phyloP scores from a whole-genome alignment of 2,888 invertebrate genomes.

The Cordilura impudica region DNA sequence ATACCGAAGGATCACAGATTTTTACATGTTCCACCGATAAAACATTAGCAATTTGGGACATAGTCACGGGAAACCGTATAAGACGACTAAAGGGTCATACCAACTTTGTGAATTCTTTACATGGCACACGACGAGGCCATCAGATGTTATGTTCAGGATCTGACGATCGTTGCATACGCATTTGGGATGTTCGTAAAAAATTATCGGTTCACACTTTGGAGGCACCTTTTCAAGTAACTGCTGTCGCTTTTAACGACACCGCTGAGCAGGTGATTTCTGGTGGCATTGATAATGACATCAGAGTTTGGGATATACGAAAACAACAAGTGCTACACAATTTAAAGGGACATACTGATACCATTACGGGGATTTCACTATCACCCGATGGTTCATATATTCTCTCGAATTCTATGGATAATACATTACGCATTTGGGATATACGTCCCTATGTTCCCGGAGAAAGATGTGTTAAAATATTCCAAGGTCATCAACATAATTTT shows the following conservation, averaged over 20 bases:
- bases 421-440: constrained; percentile 97
- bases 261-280: constrained; percentile 96
- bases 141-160: constrained; percentile 94
- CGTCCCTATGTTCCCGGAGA: constrained; percentile 95
- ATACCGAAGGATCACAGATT: constrained; percentile 89
- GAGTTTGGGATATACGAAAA: constrained; percentile 97
- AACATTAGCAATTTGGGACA: constrained; percentile 97
- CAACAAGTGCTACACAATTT: constrained; percentile 87
- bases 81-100: constrained; percentile 93
- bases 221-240: constrained; percentile 87
- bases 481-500: constrained; percentile 97
- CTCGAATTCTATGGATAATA: constrained; percentile 98
- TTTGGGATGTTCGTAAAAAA: constrained; percentile 95
- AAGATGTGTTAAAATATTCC: constrained; percentile 93
- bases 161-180: constrained; percentile 93
- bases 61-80: constrained; percentile 90
- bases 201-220: constrained; percentile 87
- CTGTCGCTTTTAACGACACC: constrained; percentile 96
- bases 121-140: constrained; percentile 88
- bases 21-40: constrained; percentile 97
- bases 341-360: constrained; percentile 96
- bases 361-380: constrained; percentile 88
- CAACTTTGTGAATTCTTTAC: constrained; percentile 86
- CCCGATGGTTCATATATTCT: constrained; percentile 89
- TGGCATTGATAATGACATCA: constrained; percentile 98